These are phyloP conservation scores for Ecliptopera silaceata DNA, from an alignment of 2,888 invertebrate species.

Conservation along the genomic window DNA sequence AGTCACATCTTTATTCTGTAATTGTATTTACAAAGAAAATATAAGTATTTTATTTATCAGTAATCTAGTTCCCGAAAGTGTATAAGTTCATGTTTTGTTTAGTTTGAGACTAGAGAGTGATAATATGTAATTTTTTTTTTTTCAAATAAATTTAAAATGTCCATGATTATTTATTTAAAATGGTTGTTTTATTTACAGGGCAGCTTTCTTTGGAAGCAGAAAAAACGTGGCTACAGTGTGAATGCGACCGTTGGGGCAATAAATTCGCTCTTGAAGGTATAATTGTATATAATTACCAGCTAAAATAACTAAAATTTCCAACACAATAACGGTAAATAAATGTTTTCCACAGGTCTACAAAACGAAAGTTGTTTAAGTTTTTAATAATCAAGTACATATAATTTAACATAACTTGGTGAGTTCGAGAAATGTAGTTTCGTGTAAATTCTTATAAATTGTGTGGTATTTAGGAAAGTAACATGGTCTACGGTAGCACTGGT, in stretches of 20 bases:
- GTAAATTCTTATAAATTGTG: not conserved
- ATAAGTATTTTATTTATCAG: too few species aligned
- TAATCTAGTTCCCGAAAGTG: too few species aligned
- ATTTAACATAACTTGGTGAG: conserved; percentile 63
- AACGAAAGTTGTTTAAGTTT: conserved; percentile 71
- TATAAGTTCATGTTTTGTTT: too few species aligned
- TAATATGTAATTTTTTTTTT: too few species aligned
- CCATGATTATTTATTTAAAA: too few species aligned
- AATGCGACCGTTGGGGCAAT: conserved; percentile 94
- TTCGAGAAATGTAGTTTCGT: conserved; percentile 37
- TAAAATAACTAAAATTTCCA: too few species aligned
- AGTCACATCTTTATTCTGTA: too few species aligned
- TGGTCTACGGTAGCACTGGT: conserved; percentile 28
- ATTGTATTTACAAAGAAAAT: too few species aligned
- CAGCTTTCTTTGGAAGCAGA: conserved; percentile 94
- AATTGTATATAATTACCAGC: too few species aligned
- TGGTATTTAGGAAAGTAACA: conserved; percentile 10
- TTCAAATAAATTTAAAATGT: too few species aligned
- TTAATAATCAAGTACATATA: conserved; percentile 48
- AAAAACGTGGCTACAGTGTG: conserved; percentile 94
- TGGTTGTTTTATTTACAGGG: conserved; percentile 80
- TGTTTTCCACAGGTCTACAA: conserved; percentile 71
- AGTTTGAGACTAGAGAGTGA: too few species aligned
- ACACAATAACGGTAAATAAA: conserved; percentile 25
- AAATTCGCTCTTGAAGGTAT: conserved; percentile 91